Percentiles rank a stretch among this genome's conserved stretches.
Evolutionary conservation across 2,888 invertebrate species (phyloP).

Genomic region (Campoletis raptor): DNA sequence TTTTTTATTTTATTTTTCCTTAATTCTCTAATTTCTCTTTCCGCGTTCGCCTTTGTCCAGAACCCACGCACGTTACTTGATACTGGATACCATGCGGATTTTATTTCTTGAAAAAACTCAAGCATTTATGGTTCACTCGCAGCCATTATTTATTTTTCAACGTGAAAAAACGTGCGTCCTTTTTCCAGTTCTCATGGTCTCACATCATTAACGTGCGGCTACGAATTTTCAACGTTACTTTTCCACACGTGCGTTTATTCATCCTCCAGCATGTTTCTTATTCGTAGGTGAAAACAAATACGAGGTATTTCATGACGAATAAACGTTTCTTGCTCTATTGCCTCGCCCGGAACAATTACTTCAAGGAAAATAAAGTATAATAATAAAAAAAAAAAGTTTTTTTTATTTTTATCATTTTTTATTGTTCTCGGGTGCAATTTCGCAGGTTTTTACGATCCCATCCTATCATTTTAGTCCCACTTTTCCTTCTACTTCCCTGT

Average conservation of each 20-base stretch:
- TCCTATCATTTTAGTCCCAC: no score
- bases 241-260: slow-evolving; percentile 1
- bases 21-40: not conserved
- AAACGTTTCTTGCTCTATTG: not conserved
- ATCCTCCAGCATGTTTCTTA: not conserved
- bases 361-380: not conserved
- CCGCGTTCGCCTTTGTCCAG: not conserved
- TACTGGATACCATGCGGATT: not conserved
- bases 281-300: not conserved
- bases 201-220: not conserved
- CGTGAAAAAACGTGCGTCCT: not conserved
- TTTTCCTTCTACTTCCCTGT: no score
- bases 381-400: no score
- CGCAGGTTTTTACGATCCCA: no score
- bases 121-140: not conserved
- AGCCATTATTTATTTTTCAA: not conserved
- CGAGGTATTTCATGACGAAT: not conserved
- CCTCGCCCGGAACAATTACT: not conserved
- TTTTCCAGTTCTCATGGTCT: not conserved
- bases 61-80: not conserved
- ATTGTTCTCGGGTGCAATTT: no score
- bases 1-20: not conserved
- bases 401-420: no score
- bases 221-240: not conserved
- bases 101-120: not conserved